Base-by-base conservation (phyloP, 2,113 vertebrate genomes). In the Periophthalmodon schlosseri region DNA sequence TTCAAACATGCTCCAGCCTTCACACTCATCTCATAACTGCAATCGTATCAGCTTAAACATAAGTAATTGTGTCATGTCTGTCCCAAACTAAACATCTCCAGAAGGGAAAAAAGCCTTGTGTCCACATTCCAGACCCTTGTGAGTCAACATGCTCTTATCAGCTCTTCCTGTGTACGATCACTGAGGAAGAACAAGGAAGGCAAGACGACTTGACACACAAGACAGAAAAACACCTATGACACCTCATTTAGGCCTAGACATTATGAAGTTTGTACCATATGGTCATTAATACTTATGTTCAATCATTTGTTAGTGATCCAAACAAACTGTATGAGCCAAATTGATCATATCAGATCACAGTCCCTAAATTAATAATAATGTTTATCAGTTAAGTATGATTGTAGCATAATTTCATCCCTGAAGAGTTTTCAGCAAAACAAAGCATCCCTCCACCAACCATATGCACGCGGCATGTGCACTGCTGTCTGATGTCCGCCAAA, bases 131-230 rank as follows among this genome's bases (percentile, higher is more conserved):
- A 63, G 49, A 23, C 24, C 75, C 71, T 78, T 90, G 82, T 87
- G 84, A 91, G 85, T 88, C 86, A 87, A 88, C 75, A 80, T 76
- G 80, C 69, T 80, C 86, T 90, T 90, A 88, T 92, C 84, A 75
- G 69, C 21, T 57, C 83, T 93, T 93, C 90, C 89, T 92, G 87
- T 89, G 76, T 76, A 39, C 83, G 83, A 92, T 89, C 84, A 79
- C 68, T 50, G 11, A 60, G 77, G 77, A 76, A 75, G 74, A 87
- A 44, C 71, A 72, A 64, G 72, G 28, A 58, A 28, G 54, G 28
- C 12, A 44, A 72, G 63, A 24, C 20, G 18, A 33, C 52, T 56
- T 21, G 20, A 21, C 20, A 71, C 52, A 71, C 18, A 47, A 34
- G 23, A 23, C 11, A 63, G 56, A 69, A 73, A 39, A 72, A 68